Percentiles rank a stretch among this genome's conserved stretches.
These are phyloP conservation scores for Diarsia dahlii DNA, from an alignment of 2,888 invertebrate genomes.

Conservation along the genomic window DNA sequence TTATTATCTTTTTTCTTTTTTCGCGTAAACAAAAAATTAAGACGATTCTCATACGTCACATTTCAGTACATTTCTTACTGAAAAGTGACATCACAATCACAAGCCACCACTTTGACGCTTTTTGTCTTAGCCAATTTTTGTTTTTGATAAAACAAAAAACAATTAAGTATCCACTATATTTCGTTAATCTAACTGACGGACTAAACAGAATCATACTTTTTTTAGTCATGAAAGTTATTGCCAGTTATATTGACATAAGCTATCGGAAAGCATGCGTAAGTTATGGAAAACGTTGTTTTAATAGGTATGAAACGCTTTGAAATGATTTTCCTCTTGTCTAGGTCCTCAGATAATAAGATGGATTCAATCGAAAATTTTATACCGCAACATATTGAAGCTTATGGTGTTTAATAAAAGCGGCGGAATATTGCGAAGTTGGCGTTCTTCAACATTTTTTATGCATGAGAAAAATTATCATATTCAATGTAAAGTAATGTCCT, in stretches of 20 bases:
- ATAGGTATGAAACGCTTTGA: not conserved
- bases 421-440: slow-evolving; percentile 25
- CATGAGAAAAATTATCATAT: slow-evolving; percentile 58
- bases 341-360: not conserved
- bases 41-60: no score
- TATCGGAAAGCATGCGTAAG: not conserved
- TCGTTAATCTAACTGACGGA: no score
- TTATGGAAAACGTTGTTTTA: not conserved
- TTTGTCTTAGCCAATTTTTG: no score
- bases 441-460: slow-evolving; percentile 45
- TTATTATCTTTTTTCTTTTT: no score
- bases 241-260: not conserved
- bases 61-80: no score
- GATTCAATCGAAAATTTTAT: slow-evolving; percentile 6
- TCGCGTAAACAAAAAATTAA: no score
- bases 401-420: slow-evolving; percentile 27
- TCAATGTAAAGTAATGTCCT: slow-evolving; percentile 34
- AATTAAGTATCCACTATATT: no score
- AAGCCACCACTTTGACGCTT: no score
- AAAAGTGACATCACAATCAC: no score
- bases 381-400: slow-evolving; percentile 11
- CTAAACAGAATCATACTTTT: no score
- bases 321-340: not conserved
- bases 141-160: no score
- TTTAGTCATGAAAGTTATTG: no score